phyloP scores from a whole-genome alignment of 2,888 invertebrate species.

The Caenorhabditis sp. region DNA sequence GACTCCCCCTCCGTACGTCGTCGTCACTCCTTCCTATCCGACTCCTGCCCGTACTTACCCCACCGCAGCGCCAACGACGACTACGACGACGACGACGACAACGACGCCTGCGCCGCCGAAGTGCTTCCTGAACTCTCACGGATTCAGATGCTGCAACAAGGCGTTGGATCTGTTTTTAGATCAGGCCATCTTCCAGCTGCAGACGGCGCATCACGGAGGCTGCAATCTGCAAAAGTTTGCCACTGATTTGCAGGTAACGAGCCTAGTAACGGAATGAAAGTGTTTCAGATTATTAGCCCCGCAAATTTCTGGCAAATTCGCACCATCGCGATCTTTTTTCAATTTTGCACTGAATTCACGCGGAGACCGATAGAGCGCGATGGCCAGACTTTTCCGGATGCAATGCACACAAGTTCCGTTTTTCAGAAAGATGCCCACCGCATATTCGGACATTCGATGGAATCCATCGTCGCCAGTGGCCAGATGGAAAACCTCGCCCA shows the following conservation, averaged over 20 bases:
- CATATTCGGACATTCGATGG: slow-evolving; percentile 51
- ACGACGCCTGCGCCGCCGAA: slow-evolving; percentile 48
- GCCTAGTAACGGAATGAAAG: too few species aligned
- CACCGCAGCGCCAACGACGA: slow-evolving; percentile 27
- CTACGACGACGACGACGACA: slow-evolving; percentile 22
- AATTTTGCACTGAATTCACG: too few species aligned
- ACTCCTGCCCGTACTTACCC: slow-evolving; percentile 23
- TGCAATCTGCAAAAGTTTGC: slow-evolving; percentile 53
- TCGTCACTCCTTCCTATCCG: slow-evolving; percentile 38
- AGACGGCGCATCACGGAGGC: slow-evolving; percentile 40
- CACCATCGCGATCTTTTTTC: too few species aligned
- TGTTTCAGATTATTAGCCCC: too few species aligned
- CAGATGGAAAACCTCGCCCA: slow-evolving; percentile 34
- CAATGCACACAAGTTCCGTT: too few species aligned
- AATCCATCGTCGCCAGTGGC: slow-evolving; percentile 48
- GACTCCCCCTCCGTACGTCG: slow-evolving; percentile 15
- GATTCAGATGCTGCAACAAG: slow-evolving; percentile 52
- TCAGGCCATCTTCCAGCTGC: slow-evolving; percentile 22
- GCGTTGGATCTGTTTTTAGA: slow-evolving; percentile 36
- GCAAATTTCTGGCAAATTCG: too few species aligned
- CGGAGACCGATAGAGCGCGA: too few species aligned
- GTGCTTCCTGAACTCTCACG: slow-evolving; percentile 45
- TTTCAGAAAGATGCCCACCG: slow-evolving; percentile 31
- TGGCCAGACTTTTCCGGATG: too few species aligned
- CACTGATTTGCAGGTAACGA: slow-evolving; percentile 48